Conservation (phyloP, 2,888 invertebrate species). For the Tipula confusa region DNA sequence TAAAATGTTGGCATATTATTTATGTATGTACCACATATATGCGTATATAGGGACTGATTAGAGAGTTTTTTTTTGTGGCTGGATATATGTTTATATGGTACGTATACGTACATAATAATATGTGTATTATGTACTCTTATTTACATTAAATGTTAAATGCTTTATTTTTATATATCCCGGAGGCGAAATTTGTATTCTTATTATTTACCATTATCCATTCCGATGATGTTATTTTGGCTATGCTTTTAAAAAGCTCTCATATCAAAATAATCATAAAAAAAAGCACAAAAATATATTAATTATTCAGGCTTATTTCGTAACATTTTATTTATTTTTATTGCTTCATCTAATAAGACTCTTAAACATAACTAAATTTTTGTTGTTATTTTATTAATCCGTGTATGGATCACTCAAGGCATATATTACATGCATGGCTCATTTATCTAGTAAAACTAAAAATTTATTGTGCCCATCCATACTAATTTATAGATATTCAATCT, state of each 20-base stretch:
- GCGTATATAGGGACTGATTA: neutral
- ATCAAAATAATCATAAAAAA: neutral
- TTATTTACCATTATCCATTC: constrained; percentile 12
- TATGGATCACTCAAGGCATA: neutral
- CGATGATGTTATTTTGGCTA: neutral
- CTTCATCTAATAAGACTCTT: neutral
- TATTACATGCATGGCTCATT: too few relatives aligned
- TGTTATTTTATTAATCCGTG: neutral
- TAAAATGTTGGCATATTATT: neutral
- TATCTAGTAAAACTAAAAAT: too few relatives aligned
- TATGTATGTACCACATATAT: neutral
- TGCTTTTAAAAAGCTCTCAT: constrained; percentile 25
- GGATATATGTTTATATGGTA: neutral
- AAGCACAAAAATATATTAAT: neutral
- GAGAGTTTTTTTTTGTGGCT: neutral
- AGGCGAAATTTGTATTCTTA: constrained; percentile 25
- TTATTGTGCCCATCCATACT: too few relatives aligned
- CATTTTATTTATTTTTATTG: constrained; percentile 3
- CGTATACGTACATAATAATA: neutral
- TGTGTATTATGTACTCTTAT: neutral
- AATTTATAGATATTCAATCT: neutral
- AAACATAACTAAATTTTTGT: neutral
- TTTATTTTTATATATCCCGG: constrained; percentile 21
- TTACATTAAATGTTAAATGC: constrained; percentile 14
- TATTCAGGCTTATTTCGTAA: neutral